These are phyloP conservation scores for Lates calcarifer DNA, from an alignment of 2,113 vertebrate species.

Conservation along the genomic window DNA sequence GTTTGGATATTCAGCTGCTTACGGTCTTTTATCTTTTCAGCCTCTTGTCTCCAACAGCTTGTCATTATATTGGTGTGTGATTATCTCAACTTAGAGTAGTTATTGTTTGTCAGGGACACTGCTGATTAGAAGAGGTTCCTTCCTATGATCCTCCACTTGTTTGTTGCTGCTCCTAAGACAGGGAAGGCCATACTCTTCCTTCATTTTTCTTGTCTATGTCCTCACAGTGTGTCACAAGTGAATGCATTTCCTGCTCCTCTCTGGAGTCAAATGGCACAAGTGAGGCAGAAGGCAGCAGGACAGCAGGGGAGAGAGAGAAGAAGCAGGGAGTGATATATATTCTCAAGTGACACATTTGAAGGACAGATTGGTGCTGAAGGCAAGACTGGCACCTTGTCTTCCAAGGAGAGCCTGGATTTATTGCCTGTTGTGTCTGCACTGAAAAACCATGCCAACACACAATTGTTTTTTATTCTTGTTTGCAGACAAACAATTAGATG, in stretches of 20 bases:
- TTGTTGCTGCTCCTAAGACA: background rate
- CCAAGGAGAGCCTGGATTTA: slow-evolving; percentile 40
- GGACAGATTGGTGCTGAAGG: slow-evolving; percentile 37
- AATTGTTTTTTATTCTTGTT: slow-evolving; percentile 36
- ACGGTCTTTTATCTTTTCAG: background rate
- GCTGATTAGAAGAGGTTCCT: slow-evolving; percentile 14
- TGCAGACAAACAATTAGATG: slow-evolving; percentile 42
- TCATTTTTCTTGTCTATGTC: slow-evolving; percentile 17
- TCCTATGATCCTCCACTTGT: background rate
- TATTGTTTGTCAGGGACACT: slow-evolving; percentile 15
- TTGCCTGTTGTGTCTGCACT: slow-evolving; percentile 24
- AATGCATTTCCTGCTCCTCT: slow-evolving; percentile 8
- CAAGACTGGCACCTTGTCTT: slow-evolving; percentile 28
- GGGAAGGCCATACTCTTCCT: background rate
- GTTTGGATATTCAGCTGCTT: background rate
- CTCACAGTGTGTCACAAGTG: slow-evolving; percentile 27
- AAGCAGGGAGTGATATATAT: slow-evolving; percentile 24
- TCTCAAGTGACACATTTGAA: slow-evolving; percentile 44
- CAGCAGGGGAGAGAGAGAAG: background rate
- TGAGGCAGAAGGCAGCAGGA: background rate
- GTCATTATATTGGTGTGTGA: background rate
- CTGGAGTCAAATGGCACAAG: slow-evolving; percentile 32
- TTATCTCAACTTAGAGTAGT: background rate
- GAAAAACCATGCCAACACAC: background rate
- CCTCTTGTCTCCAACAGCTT: background rate